Evolutionary conservation across 2,113 vertebrate genomes (phyloP).

Genomic region (Peromyscus californicus): DNA sequence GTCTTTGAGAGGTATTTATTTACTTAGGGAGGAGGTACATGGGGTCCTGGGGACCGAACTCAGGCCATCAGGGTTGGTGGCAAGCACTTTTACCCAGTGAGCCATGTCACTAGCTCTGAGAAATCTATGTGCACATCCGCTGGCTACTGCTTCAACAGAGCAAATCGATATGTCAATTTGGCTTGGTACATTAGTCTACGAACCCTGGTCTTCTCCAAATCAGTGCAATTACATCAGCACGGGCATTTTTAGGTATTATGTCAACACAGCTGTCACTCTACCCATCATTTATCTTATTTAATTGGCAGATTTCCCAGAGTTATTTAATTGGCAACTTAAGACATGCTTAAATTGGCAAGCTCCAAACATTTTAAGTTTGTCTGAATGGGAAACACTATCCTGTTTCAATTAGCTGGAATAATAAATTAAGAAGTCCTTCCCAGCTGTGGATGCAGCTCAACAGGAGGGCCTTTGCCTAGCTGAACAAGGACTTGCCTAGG

Average conservation of each 20-base stretch:
- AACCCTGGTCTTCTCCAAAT: not conserved
- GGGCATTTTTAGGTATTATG: conserved; percentile 21
- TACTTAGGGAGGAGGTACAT: not conserved
- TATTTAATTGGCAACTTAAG: conserved; percentile 58
- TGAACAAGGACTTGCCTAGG: not conserved
- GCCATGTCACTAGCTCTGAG: not conserved
- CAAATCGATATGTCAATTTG: not conserved
- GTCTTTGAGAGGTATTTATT: not conserved
- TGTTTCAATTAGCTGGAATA: conserved; percentile 43
- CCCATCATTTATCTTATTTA: conserved; percentile 52
- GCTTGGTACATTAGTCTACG: not conserved
- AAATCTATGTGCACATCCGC: not conserved
- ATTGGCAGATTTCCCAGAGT: conserved; percentile 26
- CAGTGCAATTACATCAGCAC: not conserved
- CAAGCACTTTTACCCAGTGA: not conserved
- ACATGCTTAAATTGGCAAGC: conserved; percentile 19
- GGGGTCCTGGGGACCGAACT: not conserved
- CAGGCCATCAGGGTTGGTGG: not conserved
- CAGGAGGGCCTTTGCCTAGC: not conserved
- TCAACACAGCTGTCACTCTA: not conserved
- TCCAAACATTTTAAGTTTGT: conserved; percentile 47
- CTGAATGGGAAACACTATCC: conserved; percentile 23
- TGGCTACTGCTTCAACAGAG: not conserved
- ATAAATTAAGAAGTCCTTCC: conserved; percentile 38
- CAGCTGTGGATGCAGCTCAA: not conserved